Evolutionary conservation across 2,797 vertebrate genomes (phyloP).

Genomic region (Nasua narica): DNA sequence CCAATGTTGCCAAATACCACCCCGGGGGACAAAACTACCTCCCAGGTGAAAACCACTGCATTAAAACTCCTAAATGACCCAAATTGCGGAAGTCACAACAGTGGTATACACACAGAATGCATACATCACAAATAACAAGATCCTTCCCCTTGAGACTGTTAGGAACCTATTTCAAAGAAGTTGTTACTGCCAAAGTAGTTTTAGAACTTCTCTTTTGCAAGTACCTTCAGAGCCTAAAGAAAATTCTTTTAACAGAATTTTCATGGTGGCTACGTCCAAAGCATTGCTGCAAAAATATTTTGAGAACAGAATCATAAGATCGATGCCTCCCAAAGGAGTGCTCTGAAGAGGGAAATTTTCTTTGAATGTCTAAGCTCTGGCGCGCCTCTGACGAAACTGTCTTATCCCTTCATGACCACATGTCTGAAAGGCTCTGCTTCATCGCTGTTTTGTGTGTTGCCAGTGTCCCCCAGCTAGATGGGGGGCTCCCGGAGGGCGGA

Average conservation of each 20-base stretch:
- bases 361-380: neutral
- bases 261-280: neutral
- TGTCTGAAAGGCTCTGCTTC: rapidly evolving
- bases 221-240: neutral
- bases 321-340: neutral
- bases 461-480: neutral
- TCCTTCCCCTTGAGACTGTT: neutral
- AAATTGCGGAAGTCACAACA: neutral
- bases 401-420: rapidly evolving
- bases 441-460: too few relatives aligned
- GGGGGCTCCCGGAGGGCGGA: neutral
- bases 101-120: neutral
- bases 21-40: neutral
- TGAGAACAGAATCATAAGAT: neutral
- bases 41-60: neutral
- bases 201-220: neutral
- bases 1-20: neutral
- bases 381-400: rapidly evolving
- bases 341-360: neutral
- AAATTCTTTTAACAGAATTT: neutral
- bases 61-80: neutral
- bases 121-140: neutral
- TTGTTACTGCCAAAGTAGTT: neutral
- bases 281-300: neutral
- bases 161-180: neutral